Evolutionary conservation across 2,888 invertebrate genomes (phyloP).

Genomic region (Eupithecia dodoneata): DNA sequence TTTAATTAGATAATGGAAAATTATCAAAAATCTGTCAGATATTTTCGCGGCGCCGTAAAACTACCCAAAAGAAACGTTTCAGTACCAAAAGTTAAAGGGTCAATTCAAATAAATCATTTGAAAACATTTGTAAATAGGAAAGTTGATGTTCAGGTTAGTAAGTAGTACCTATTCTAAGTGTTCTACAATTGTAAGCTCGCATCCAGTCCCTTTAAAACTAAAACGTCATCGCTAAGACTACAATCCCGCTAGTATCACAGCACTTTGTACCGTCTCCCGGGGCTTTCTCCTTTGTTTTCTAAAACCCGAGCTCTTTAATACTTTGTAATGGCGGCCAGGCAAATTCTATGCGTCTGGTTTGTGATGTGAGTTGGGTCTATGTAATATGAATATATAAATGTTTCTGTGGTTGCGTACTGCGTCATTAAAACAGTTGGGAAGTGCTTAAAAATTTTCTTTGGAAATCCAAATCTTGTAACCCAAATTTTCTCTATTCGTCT

Average conservation of each 20-base stretch:
- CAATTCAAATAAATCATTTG: not conserved
- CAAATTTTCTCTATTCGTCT: not conserved
- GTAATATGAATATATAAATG: not conserved
- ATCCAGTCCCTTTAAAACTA: constrained; percentile 48
- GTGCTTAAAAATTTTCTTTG: not conserved
- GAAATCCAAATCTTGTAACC: not conserved
- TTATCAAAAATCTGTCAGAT: not conserved
- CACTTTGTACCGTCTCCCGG: constrained; percentile 71
- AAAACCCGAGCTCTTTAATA: constrained; percentile 74
- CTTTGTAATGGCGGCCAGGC: constrained; percentile 69
- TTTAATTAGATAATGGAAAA: not conserved
- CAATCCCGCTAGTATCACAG: constrained; percentile 71
- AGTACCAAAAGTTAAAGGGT: not conserved
- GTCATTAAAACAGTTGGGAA: not conserved
- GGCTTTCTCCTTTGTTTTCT: constrained; percentile 77
- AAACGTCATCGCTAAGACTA: constrained; percentile 68
- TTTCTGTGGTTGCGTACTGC: not conserved
- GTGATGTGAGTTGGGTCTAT: constrained; percentile 48
- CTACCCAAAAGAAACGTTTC: not conserved
- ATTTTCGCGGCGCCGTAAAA: not conserved
- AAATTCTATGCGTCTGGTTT: constrained; percentile 65
- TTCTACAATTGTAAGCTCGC: not conserved
- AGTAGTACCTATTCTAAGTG: not conserved
- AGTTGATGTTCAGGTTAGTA: not conserved
- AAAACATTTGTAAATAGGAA: not conserved